These are phyloP conservation scores for Cryptomyrus ogoouensis DNA, from an alignment of 2,113 vertebrate genomes.

Conservation along the genomic window DNA sequence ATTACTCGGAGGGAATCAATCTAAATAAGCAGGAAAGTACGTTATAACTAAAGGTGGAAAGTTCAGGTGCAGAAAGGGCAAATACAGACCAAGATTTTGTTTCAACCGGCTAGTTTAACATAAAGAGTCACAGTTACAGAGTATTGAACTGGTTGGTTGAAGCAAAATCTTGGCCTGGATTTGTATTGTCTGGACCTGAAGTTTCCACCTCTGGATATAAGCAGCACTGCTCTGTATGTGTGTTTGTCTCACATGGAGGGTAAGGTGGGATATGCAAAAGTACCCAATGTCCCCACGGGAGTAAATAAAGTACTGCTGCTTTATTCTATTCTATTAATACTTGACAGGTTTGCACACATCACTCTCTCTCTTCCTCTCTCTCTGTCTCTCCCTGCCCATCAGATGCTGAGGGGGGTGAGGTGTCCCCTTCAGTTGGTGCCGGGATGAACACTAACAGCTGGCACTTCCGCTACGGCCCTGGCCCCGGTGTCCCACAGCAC, in stretches of 20 bases:
- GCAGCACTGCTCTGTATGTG: background rate
- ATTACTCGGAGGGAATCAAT: background rate
- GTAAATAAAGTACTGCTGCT: background rate
- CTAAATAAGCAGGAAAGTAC: background rate
- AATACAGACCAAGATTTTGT: background rate
- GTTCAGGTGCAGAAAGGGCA: background rate
- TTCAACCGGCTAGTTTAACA: background rate
- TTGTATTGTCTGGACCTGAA: background rate
- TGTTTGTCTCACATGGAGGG: background rate
- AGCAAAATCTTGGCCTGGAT: background rate
- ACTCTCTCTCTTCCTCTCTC: conserved; percentile 15
- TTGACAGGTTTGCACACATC: background rate
- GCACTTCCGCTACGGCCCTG: conserved; percentile 95
- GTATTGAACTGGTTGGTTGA: background rate
- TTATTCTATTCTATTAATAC: background rate
- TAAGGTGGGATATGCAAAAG: background rate
- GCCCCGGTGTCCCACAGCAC: conserved; percentile 75
- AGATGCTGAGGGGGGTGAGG: conserved; percentile 92
- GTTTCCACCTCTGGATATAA: background rate
- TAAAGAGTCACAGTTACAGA: background rate
- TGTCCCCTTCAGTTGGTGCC: conserved; percentile 91
- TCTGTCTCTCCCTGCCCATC: conserved; percentile 43
- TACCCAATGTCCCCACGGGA: background rate
- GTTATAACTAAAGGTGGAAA: background rate
- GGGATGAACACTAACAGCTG: conserved; percentile 98